Percentiles rank a stretch among this genome's conserved stretches.
Conservation (phyloP, 2,888 invertebrate genomes). For the Tinea semifulvella region DNA sequence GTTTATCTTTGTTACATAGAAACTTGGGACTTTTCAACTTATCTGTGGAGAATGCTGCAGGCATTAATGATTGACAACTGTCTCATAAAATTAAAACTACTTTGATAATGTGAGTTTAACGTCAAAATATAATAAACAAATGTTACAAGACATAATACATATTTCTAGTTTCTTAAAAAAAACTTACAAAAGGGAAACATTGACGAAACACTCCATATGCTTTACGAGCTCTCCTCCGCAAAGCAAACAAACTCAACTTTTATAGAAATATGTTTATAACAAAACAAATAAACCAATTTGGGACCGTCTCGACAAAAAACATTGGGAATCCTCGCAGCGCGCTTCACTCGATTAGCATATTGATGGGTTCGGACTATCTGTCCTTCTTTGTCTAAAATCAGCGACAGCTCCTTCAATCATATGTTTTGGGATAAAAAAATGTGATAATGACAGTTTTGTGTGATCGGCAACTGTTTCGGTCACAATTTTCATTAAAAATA, state of each 20-base stretch:
- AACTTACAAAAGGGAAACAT: slow-evolving; percentile 20
- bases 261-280: slow-evolving; percentile 51
- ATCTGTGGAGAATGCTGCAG: background rate
- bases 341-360: slow-evolving; percentile 56
- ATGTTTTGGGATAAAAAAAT: slow-evolving; percentile 22
- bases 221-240: slow-evolving; percentile 38
- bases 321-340: slow-evolving; percentile 31
- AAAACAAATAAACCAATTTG: slow-evolving; percentile 63
- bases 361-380: slow-evolving; percentile 56
- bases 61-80: slow-evolving; percentile 2
- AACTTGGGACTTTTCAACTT: background rate
- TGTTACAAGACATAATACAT: background rate
- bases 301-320: slow-evolving; percentile 47
- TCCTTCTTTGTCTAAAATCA: slow-evolving; percentile 61
- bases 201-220: slow-evolving; percentile 34
- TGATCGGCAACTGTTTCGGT: background rate
- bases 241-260: slow-evolving; percentile 49
- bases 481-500: background rate
- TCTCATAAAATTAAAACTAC: slow-evolving; percentile 8
- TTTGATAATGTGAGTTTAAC: slow-evolving; percentile 4
- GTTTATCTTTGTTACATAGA: slow-evolving; percentile 14
- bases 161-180: background rate
- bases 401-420: slow-evolving; percentile 63
- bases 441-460: slow-evolving; percentile 9
- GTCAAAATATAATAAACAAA: slow-evolving; percentile 1